Base-by-base conservation (phyloP, 2,888 invertebrate species). In the Pherbina coryleti region DNA sequence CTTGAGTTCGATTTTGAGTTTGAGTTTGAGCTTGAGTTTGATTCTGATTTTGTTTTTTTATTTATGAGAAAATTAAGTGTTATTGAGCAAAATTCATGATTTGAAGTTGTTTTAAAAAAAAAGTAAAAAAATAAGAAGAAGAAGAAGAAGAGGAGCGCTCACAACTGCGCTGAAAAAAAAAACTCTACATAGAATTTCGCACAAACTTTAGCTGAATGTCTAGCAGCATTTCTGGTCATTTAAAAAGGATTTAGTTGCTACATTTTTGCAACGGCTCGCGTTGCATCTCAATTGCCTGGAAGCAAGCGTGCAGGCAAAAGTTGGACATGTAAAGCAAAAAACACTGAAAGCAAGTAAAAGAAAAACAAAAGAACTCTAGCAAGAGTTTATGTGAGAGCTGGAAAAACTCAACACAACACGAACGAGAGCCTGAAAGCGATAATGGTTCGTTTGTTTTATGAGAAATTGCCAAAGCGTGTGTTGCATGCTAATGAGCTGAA, bases 391-490 rank as follows among this genome's bases (percentile, higher is more conserved):
- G 14, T 22, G 75, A 22, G 3, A 7, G 17, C 51, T 7, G 31
- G 25, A 64, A 66, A 64, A 64, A 31, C 37, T 53, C 75, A 31
- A 55, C 67, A 37, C 66, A 67, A 75, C 75, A 77, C 77, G 75
- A 72, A 66, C 53, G 22, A 51, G 49, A 75, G 62, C 66, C 67
- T 71, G 78, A 80, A 80, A 80, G 80, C 82, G 86, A 85, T 88
- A 87, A 86, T 87, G 88, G 88, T 86, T 86, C 87, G 87, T 88
- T 87, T 88, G 88, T 88, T 88, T 86, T 88, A 88, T 88, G 88
- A 88, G 88, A 89, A 89, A 88, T 88, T 89, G 88, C 87, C 83
- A 85, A 88, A 86, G 87, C 88, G 88, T 88, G 88, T 84, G 83
- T 81, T 72, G 88, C 85, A 89, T 88, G 80, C 75, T 78, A 81